Conservation (phyloP, 1,140 invertebrate genomes). For the Drosophila lini region DNA sequence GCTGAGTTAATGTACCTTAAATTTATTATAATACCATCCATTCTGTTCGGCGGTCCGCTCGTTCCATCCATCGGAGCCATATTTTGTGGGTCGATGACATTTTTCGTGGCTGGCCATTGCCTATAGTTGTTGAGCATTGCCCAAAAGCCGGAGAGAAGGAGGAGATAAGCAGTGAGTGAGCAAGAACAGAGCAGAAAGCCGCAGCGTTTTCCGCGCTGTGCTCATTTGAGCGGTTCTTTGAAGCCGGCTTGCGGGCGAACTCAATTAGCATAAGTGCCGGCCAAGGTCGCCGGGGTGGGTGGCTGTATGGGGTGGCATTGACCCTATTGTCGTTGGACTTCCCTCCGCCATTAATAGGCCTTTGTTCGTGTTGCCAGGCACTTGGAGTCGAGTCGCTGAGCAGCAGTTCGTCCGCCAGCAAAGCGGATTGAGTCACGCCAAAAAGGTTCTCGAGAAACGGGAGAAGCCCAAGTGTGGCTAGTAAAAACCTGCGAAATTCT, state of each 20-base stretch:
- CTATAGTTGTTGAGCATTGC: conserved; percentile 48
- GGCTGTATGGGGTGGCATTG: conserved; percentile 34
- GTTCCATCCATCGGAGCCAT: conserved; percentile 22
- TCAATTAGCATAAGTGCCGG: conserved; percentile 40
- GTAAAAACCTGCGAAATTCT: not conserved
- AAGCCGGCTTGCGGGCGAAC: conserved; percentile 17
- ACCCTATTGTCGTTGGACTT: conserved; percentile 34
- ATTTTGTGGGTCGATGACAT: conserved; percentile 73
- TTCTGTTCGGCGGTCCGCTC: conserved; percentile 12
- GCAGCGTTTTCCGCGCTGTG: not conserved
- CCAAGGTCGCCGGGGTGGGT: conserved; percentile 36
- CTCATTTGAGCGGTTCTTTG: conserved; percentile 6
- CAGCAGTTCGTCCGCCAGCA: not conserved
- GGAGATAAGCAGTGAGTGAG: conserved; percentile 9
- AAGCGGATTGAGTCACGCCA: conserved; percentile 5
- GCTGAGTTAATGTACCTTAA: conserved; percentile 80
- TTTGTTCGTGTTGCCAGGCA: conserved; percentile 34
- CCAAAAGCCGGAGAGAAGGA: conserved; percentile 8
- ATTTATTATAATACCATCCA: conserved; percentile 77
- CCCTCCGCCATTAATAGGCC: conserved; percentile 6
- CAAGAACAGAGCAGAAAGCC: conserved; percentile 14
- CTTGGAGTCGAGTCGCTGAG: not conserved
- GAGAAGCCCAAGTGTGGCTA: not conserved
- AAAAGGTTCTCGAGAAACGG: not conserved
- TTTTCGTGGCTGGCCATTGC: conserved; percentile 61